A percentile compares a stretch with the other conserved stretches of the same genome.
Evolutionary conservation across 2,797 vertebrate genomes (phyloP).

Genomic region (Chrysocyon brachyurus): DNA sequence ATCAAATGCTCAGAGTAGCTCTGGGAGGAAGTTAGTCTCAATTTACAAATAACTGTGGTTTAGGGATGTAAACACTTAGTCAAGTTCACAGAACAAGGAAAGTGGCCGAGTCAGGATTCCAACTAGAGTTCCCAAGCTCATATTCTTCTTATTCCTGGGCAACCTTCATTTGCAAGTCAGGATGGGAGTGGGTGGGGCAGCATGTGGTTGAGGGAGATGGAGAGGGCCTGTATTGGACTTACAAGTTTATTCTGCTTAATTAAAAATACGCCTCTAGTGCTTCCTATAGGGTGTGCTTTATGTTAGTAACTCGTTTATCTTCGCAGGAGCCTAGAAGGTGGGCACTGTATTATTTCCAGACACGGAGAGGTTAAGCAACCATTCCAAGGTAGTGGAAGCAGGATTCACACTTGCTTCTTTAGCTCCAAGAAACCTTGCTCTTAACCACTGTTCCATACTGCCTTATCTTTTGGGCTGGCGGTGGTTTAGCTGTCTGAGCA

Average conservation of each 20-base stretch:
- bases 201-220: neutral
- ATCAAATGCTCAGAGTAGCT: neutral
- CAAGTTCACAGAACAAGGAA: conserved; percentile 23
- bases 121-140: neutral
- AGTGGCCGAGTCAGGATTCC: neutral
- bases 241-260: neutral
- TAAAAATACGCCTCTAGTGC: neutral
- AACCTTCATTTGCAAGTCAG: neutral
- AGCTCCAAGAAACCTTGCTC: neutral
- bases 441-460: neutral
- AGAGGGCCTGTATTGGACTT: neutral
- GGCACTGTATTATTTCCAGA: neutral
- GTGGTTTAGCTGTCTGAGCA: neutral
- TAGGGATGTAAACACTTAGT: neutral
- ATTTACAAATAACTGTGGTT: conserved; percentile 10
- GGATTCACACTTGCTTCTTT: neutral
- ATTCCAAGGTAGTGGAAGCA: neutral
- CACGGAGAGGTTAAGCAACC: neutral
- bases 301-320: conserved; percentile 11
- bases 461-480: neutral
- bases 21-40: neutral
- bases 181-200: neutral
- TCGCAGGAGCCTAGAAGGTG: neutral
- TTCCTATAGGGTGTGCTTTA: neutral
- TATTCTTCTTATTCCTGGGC: neutral